Base-by-base conservation (phyloP, 2,888 invertebrate species). In the Adineta ricciae region DNA sequence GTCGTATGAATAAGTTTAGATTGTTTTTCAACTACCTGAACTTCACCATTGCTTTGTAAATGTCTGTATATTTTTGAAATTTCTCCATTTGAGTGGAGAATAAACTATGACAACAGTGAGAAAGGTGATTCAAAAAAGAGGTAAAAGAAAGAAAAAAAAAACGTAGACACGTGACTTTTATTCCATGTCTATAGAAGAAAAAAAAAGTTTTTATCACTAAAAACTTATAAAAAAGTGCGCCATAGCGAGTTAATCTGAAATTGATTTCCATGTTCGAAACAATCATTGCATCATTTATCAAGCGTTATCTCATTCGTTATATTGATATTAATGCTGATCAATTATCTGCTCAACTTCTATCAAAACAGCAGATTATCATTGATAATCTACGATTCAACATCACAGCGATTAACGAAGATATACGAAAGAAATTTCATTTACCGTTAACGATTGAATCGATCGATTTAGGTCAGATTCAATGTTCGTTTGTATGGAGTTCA, bases 271-370 rank as follows among this genome's bases (percentile, higher is more conserved):
- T 99, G 98, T 93, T 99, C 92, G 96, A 97, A 92, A 95, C 97
- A 88, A 92, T 99, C 88, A 96, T 95, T 88, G 96, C 97, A 88
- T 98, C 97, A 97, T 95, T 99, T 89, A 93, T 99, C 88, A 98
- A 99, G 92, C 97, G 95, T 89, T 99, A 98, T 91, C 93, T 99
- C 86, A 98, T 98, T 88, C 96, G 97, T 92, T 99, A 99, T 92
- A 94, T 99, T 87, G 97, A 97, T 91, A 93, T 99, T 88, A 98
- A 98, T 91, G 96, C 97, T 85, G 96, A 96, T 90, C 98, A 99
- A 92, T 93, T 99, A 87, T 97, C 97, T 88, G 95, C 99, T 88
- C 98, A 96, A 83, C 92, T 99, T 86, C 92, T 98, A 87, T 96
- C 96, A 97, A 98, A 98, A 87, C 56, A 56, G 27, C n/a, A 56